Evolutionary conservation across 2,888 invertebrate genomes (phyloP), one percentile per base, ranked within the genome.

Genomic region (Ethmia dodecea): DNA sequence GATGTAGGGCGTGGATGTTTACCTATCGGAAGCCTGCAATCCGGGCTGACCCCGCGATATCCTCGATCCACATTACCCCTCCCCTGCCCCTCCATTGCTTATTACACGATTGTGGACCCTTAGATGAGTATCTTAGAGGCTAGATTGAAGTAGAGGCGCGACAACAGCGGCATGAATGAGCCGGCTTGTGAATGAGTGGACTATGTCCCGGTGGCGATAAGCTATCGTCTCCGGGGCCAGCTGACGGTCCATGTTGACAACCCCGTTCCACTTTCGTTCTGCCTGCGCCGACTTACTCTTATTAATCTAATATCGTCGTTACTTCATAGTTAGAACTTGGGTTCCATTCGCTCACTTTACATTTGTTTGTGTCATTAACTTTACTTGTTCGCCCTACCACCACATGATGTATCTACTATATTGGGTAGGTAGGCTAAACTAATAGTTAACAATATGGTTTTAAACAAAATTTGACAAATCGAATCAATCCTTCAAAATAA

Each of bases 11-110:
- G 28, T 27, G 45, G 60, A 65, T 61, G 61, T 55, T 59, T 65
- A 60, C 64, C 80, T 81, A 83, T 80, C 83, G 70, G 73, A 68
- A 74, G 81, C 77, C 78, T 81, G 76, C 83, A 84, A 86, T 84
- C 86, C 81, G 75, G 71, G 80, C 66, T 84, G 84, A 86, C 84
- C 84, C 80, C 78, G 74, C 67, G 81, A 83, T 81, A 84, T 86
- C 83, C 83, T 81, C 81, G 75, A 74, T 79, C 78, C 70, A 75
- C 65, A 71, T 76, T 60, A 55, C 71, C 69, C 70, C 70, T 54
- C 66, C 65, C 64, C 72, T 65, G 49, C 67, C 49, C 36, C 52
- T 52, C 52, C n/a, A 10, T 8, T 35, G 20, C 22, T 22, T 33
- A 34, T 31, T 60, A 60, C 32, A 42, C 62, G 45, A 79, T 52